phyloP scores from a whole-genome alignment of 2,797 vertebrate species.

The Novumbra hubbsi region DNA sequence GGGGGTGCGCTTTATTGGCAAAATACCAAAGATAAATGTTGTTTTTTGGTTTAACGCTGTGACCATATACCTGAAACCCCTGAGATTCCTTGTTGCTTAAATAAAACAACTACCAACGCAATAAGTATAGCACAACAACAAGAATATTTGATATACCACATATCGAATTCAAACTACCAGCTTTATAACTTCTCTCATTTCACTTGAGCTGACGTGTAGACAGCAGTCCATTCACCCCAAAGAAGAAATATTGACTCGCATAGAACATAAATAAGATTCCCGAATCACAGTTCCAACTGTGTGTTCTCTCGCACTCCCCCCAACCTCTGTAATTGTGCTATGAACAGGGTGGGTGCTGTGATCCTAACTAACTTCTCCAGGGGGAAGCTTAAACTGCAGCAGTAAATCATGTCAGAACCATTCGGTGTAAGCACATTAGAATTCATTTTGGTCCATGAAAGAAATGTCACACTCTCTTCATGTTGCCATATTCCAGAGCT shows the following conservation, averaged over 20 bases:
- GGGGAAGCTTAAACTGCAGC: conserved; percentile 55
- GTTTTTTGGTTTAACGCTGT: too few relatives aligned
- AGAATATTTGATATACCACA: too few relatives aligned
- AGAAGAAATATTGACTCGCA: conserved; percentile 43
- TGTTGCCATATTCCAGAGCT: conserved; percentile 54
- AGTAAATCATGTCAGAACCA: conserved; percentile 71
- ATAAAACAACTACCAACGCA: too few relatives aligned
- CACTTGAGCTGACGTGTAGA: conserved; percentile 52
- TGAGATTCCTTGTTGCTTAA: too few relatives aligned
- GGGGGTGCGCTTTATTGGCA: too few relatives aligned
- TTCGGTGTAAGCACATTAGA: conserved; percentile 70
- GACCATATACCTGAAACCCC: too few relatives aligned
- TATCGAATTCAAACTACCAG: too few relatives aligned
- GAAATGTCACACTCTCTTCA: conserved; percentile 57
- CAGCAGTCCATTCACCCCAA: conserved; percentile 24
- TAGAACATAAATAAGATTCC: conserved; percentile 61
- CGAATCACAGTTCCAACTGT: conserved; percentile 52
- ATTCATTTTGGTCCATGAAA: conserved; percentile 67
- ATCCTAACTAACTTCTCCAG: conserved; percentile 30
- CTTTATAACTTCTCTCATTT: conserved; percentile 37
- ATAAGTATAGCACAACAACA: too few relatives aligned
- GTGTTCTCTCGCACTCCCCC: conserved; percentile 31
- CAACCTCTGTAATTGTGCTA: conserved; percentile 53
- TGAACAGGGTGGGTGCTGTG: conserved; percentile 9
- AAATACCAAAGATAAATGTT: too few relatives aligned